Evolutionary conservation across 2,888 invertebrate genomes (phyloP).

Genomic region (Julus scanicus): DNA sequence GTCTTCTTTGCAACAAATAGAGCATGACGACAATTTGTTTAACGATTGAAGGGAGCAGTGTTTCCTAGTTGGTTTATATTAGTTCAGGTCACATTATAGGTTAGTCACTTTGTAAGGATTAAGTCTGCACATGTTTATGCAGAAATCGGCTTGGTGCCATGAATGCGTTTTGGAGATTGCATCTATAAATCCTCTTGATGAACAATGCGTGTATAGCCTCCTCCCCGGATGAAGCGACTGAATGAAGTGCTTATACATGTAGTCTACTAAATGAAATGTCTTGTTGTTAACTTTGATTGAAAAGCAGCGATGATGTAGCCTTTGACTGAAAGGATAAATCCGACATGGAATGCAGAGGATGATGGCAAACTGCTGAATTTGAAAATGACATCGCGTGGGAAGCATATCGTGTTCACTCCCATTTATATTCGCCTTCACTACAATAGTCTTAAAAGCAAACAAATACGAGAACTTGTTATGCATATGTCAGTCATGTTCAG

Average conservation of each 20-base stretch:
- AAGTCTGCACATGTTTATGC: neutral
- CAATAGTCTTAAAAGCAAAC: neutral
- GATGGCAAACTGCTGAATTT: neutral
- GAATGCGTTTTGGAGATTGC: slow-evolving; percentile 40
- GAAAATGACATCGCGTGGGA: neutral
- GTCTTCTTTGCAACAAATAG: neutral
- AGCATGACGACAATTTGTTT: neutral
- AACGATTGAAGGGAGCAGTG: neutral
- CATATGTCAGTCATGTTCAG: neutral
- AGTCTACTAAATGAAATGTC: slow-evolving; percentile 43
- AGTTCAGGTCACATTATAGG: neutral
- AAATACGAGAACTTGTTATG: neutral
- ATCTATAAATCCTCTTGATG: slow-evolving; percentile 31
- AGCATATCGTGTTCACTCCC: neutral
- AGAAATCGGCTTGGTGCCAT: slow-evolving; percentile 13
- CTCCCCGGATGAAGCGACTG: neutral
- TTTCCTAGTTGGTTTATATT: slow-evolving; percentile 24
- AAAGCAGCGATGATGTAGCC: slow-evolving; percentile 20
- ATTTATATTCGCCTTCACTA: neutral
- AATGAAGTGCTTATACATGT: slow-evolving; percentile 47
- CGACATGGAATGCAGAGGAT: slow-evolving; percentile 33
- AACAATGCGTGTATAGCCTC: slow-evolving; percentile 3
- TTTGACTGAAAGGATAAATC: slow-evolving; percentile 27
- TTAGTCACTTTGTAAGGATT: slow-evolving; percentile 21
- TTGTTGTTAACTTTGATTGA: slow-evolving; percentile 42